Conservation (phyloP, 2,113 vertebrate species). For the Columba livia region DNA sequence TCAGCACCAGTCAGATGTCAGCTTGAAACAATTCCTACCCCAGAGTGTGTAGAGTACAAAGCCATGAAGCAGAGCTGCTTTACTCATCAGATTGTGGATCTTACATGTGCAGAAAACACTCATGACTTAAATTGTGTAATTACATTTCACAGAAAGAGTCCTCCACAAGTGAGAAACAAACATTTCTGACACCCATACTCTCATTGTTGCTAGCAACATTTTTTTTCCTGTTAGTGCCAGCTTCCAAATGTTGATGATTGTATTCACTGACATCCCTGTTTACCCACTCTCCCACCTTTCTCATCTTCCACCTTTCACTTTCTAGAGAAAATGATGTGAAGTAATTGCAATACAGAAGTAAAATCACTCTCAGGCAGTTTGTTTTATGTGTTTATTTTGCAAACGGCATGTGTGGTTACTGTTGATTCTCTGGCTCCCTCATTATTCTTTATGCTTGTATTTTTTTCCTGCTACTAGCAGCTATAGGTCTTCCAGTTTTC, state of each 20-base stretch:
- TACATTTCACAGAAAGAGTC: neutral
- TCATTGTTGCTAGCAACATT: neutral
- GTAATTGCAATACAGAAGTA: neutral
- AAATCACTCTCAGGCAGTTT: neutral
- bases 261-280: neutral
- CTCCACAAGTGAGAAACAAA: neutral
- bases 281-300: neutral
- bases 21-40: neutral
- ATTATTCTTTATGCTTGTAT: neutral
- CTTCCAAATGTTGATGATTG: neutral
- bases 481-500: neutral
- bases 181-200: neutral
- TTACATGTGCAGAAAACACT: neutral
- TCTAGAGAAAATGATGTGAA: neutral
- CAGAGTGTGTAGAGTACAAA: neutral
- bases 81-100: neutral
- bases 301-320: neutral
- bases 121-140: neutral
- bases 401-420: neutral
- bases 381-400: neutral
- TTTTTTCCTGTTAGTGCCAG: neutral
- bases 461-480: neutral
- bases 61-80: neutral
- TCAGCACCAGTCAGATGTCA: neutral
- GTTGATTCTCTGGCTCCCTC: neutral